Evolutionary conservation across 2,888 invertebrate genomes (phyloP), one percentile per base, ranked within the genome.

Genomic region (Andrena fulva): DNA sequence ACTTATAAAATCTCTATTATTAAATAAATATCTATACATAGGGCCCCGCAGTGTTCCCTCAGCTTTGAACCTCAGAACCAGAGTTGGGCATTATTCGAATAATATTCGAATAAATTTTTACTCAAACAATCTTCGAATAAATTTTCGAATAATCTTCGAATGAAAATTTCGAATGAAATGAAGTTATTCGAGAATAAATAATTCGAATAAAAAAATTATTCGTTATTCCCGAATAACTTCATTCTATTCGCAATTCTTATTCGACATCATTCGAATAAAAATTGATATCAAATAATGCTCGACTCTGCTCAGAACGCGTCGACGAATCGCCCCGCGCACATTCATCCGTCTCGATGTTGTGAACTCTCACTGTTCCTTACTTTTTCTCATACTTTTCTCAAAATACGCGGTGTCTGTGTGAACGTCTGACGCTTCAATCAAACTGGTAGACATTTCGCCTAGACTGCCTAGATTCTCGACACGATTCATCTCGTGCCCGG

Each of bases 261-360:
- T 16, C 5, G 5, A 42, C 16, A 16, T 42, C 42, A 4, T 42
- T 42, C 4, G 3, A 0, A 5, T 16, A 12, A 16, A 16, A 42
- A 16, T 42, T 42, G 0, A 1, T 5, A 4, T 16, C 0, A 42
- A 42, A 5, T 42, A 42, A 42, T 16, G 1, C 42, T 1, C 4
- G 16, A 42, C 16, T 12, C 42, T 16, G 16, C 16, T 42, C 12
- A 12, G 56, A 56, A 4, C 10, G 4, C 56, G 8, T 10, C 56
- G 10, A 24, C 56, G 56, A 56, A 56, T 24, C 56, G 24, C 24
- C 56, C 56, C 24, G 54, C n/a, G 42, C 33, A n/a, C 20, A 33
- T 33, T 56, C 70, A 35, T 27, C 71, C 52, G 50, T 68, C 33
- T 86, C 87, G 81, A 81, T 88, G 90, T 89, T 89, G 89, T 85